Evolutionary conservation across 2,797 vertebrate species (phyloP).

Genomic region (Dermochelys coriacea): DNA sequence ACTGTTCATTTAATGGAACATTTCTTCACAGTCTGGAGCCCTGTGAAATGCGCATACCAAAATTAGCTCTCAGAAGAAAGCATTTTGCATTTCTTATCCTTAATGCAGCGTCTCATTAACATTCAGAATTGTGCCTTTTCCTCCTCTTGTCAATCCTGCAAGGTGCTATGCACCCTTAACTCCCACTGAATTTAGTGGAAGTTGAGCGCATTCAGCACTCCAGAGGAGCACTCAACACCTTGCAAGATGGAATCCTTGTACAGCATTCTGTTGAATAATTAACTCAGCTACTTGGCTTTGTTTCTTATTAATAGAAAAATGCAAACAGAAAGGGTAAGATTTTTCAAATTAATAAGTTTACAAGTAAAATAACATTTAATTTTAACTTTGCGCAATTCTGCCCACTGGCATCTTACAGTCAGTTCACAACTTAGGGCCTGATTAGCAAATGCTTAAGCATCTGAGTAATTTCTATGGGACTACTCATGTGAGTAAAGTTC

Average conservation of each 20-base stretch:
- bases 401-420: neutral
- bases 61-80: conserved; percentile 55
- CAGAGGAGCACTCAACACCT: neutral
- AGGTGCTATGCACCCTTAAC: neutral
- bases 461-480: neutral
- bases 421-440: neutral
- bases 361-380: neutral
- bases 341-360: neutral
- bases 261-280: conserved; percentile 4
- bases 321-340: neutral
- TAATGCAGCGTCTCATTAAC: conserved; percentile 27
- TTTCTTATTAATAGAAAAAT: conserved; percentile 43
- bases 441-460: neutral
- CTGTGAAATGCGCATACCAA: conserved; percentile 38
- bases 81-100: conserved; percentile 35
- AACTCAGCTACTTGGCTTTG: conserved; percentile 38
- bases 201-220: neutral
- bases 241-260: neutral
- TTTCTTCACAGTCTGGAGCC: conserved; percentile 59
- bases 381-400: neutral
- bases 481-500: neutral
- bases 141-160: neutral
- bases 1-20: conserved; percentile 53
- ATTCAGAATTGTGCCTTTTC: neutral
- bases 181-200: neutral